These are phyloP conservation scores for Cephus runcator DNA, from an alignment of 2,888 invertebrate species.

Conservation along the genomic window DNA sequence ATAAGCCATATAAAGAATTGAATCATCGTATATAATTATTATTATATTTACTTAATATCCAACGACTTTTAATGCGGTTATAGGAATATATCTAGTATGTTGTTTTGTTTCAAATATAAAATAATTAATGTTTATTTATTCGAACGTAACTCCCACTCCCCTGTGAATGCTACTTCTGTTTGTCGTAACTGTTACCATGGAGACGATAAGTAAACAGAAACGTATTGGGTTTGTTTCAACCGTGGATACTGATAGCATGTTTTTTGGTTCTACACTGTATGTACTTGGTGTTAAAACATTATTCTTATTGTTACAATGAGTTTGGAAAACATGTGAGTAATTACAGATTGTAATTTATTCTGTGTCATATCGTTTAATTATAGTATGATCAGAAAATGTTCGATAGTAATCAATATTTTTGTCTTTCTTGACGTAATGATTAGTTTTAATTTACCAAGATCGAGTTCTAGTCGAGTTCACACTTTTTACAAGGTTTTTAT, in stretches of 20 bases:
- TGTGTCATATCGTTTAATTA: background rate
- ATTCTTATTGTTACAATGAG: slow-evolving; percentile 15
- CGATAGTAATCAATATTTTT: background rate
- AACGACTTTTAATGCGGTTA: background rate
- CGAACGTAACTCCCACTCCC: background rate
- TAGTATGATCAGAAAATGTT: background rate
- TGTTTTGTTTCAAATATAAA: background rate
- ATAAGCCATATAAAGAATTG: slow-evolving; percentile 8
- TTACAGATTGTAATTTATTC: background rate
- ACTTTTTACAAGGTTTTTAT: background rate
- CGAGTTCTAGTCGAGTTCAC: background rate
- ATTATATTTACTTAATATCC: background rate
- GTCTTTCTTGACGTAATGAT: background rate
- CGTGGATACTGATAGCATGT: background rate
- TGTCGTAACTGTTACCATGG: background rate
- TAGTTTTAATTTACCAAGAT: background rate
- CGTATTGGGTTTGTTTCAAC: background rate
- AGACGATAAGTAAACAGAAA: background rate
- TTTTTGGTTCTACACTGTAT: background rate
- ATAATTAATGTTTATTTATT: background rate
- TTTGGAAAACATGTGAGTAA: slow-evolving; percentile 20
- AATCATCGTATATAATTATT: background rate
- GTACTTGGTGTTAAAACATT: background rate
- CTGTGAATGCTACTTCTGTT: background rate
- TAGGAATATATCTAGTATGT: background rate